These are phyloP conservation scores for Leucoptera coffeella DNA, from an alignment of 2,888 invertebrate species.

Conservation along the genomic window DNA sequence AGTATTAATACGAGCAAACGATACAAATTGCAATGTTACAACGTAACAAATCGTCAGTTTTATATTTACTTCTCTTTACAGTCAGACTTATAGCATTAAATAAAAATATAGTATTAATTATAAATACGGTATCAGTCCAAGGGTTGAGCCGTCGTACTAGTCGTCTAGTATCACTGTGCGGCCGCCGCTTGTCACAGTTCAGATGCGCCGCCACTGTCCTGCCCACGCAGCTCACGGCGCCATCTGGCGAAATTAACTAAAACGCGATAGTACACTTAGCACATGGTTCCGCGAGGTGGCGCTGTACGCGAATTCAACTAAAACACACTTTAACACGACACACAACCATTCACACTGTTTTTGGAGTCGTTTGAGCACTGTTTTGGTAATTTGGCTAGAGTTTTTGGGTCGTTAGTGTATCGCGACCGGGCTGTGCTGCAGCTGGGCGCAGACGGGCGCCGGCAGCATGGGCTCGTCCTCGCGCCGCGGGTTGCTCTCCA, in stretches of 20 bases:
- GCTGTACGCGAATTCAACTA: too few species aligned
- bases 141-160: slow-evolving; percentile 12
- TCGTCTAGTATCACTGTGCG: slow-evolving; percentile 9
- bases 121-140: slow-evolving; percentile 40
- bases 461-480: slow-evolving; percentile 67
- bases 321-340: too few species aligned
- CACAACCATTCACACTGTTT: too few species aligned
- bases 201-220: too few species aligned
- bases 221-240: too few species aligned
- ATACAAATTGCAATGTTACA: slow-evolving; percentile 23
- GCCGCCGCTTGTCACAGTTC: too few species aligned
- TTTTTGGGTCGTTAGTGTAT: slow-evolving; percentile 65
- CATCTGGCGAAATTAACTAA: too few species aligned
- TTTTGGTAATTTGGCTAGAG: too few species aligned
- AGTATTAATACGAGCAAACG: slow-evolving; percentile 37
- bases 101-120: slow-evolving; percentile 48
- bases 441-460: slow-evolving; percentile 64
- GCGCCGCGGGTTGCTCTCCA: slow-evolving; percentile 27
- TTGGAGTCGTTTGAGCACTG: too few species aligned
- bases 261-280: too few species aligned
- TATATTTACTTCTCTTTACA: slow-evolving; percentile 31
- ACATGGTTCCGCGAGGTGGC: too few species aligned
- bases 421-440: slow-evolving; percentile 89
- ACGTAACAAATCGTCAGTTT: slow-evolving; percentile 33
- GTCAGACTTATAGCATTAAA: slow-evolving; percentile 51